Evolutionary conservation across 2,797 vertebrate species (phyloP), one percentile per base, ranked within the genome.

Genomic region (Danio jaintianensis): DNA sequence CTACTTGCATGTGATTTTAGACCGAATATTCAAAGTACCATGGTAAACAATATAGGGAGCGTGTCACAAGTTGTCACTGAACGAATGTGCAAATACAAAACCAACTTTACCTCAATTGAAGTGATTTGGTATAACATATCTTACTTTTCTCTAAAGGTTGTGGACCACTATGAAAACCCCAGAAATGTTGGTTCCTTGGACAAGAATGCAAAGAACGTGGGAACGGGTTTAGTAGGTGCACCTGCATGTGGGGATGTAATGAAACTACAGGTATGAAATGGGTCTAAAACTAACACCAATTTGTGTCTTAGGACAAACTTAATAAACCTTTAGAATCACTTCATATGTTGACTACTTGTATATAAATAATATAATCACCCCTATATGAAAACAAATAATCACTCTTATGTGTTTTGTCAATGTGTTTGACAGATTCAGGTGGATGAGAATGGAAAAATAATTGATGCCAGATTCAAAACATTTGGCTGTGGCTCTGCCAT

Each of bases 111-210:
- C 29, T 29, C 29, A 29, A 29, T 1, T 29, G 29, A 29, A 29
- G 29, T 29, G 4, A 38, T 20, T 29, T 29, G 29, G 20, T 5
- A 10, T 53, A 9, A 11, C 8, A 40, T 52, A 3, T 18, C 36
- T 12, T 18, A 5, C 18, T 12, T 62, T 48, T 22, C 42, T 16
- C 20, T 48, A 18, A 74, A 99, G 98, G 98, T 98, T 74, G 96
- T 99, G 70, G 97, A 99, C 86, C 98, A 99, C 83, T 99, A 99
- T 85, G 97, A 99, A 86, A 99, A 99, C 89, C 98, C 98, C 10
- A 94, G 97, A 84, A 99, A 99, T 0, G 97, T 99, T 22, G 98
- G 98, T 3, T 94, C 94, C 0, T 87, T 99, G 59, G 95, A 99
- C 89, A 97, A 98, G 89, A 93, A 88, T 0, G 89, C 95, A 79